Evolutionary conservation across 2,797 vertebrate genomes (phyloP).

Genomic region (Microhierax caerulescens): DNA sequence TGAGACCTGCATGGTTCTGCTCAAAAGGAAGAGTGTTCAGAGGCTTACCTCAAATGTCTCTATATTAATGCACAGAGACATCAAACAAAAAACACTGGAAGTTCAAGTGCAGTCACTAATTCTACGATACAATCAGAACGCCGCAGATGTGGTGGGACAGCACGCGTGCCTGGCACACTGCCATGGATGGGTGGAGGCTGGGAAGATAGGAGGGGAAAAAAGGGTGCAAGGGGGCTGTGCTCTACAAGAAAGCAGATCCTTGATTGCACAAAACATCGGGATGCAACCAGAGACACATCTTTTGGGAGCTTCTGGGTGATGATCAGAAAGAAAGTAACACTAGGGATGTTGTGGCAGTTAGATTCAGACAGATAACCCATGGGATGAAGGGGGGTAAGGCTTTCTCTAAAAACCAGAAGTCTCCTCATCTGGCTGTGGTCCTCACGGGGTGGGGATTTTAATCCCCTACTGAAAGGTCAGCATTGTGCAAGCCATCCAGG

Average conservation of each 20-base stretch:
- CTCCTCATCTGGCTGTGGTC: background rate
- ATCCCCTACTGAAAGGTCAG: background rate
- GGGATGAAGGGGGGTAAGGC: background rate
- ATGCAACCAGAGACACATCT: background rate
- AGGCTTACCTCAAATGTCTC: background rate
- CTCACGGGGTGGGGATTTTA: background rate
- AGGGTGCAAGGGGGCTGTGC: background rate
- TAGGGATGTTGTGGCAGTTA: background rate
- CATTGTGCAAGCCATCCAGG: background rate
- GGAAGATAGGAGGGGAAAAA: background rate
- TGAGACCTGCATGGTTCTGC: background rate
- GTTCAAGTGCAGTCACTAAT: background rate
- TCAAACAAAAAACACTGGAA: background rate
- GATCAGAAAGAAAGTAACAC: background rate
- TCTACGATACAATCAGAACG: background rate
- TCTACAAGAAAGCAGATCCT: background rate
- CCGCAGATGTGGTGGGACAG: background rate
- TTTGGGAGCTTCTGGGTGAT: background rate
- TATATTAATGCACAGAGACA: background rate
- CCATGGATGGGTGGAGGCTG: background rate
- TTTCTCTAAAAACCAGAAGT: background rate
- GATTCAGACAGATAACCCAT: background rate
- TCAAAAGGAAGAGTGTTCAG: background rate
- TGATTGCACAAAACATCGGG: background rate
- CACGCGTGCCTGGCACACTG: background rate